phyloP scores from a whole-genome alignment of 2,888 invertebrate genomes.

The Eupithecia exiguata region DNA sequence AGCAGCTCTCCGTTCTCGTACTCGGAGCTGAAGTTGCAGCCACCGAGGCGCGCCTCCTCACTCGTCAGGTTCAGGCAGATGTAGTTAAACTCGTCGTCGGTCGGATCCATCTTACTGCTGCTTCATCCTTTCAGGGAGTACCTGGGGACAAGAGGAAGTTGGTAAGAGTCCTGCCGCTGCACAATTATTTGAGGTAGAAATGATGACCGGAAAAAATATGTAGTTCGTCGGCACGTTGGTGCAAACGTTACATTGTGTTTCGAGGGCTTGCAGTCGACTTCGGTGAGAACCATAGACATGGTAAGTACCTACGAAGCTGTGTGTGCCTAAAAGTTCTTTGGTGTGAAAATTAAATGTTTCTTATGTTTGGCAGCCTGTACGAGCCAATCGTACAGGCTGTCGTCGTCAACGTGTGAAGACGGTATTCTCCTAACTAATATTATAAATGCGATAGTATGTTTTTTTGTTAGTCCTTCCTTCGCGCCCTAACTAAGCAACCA shows the following conservation, averaged over 20 bases:
- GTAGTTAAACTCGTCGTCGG: constrained; percentile 76
- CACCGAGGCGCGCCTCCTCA: constrained; percentile 65
- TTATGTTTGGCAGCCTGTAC: too few relatives aligned
- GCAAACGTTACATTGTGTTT: background rate
- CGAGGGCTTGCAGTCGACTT: too few relatives aligned
- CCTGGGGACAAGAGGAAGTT: constrained; percentile 31
- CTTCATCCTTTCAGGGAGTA: constrained; percentile 43
- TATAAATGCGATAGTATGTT: too few relatives aligned
- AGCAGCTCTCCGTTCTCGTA: constrained; percentile 81
- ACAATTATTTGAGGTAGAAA: background rate
- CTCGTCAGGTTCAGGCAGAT: constrained; percentile 74
- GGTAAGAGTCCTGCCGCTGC: background rate
- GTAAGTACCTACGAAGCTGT: too few relatives aligned
- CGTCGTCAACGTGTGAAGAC: too few relatives aligned
- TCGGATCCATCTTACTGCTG: constrained; percentile 67
- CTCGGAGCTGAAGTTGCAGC: constrained; percentile 72
- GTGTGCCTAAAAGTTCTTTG: too few relatives aligned
- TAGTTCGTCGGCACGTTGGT: background rate
- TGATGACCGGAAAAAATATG: background rate
- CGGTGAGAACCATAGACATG: too few relatives aligned
- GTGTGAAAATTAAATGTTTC: too few relatives aligned
- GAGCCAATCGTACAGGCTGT: too few relatives aligned
- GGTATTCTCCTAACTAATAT: too few relatives aligned
- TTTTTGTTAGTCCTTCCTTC: too few relatives aligned
- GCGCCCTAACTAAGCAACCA: too few relatives aligned